Conservation (phyloP, 2,797 vertebrate species). For the Hoplostethus mediterraneus region DNA sequence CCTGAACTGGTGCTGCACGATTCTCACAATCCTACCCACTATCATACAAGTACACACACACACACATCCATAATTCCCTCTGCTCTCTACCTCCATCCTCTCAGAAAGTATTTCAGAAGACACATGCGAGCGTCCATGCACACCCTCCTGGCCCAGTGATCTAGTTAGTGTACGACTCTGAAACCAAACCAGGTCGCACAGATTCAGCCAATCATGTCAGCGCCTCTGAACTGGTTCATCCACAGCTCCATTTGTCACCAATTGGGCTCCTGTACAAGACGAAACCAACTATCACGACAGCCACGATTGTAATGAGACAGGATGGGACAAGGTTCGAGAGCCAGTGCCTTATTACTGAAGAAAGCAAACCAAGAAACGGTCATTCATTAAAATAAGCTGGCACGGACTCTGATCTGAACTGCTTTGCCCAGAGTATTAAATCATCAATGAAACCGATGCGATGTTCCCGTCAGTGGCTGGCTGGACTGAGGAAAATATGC, state of each 20-base stretch:
- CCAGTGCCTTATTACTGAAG: background rate
- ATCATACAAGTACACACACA: background rate
- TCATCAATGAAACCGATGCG: too few relatives aligned
- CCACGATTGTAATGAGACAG: background rate
- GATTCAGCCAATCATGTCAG: slow-evolving; percentile 50
- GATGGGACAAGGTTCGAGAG: background rate
- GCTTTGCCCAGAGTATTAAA: too few relatives aligned
- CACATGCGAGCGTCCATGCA: background rate
- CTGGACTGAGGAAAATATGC: too few relatives aligned
- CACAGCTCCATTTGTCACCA: background rate
- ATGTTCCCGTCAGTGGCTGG: too few relatives aligned
- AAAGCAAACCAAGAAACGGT: too few relatives aligned
- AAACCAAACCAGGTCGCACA: slow-evolving; percentile 74
- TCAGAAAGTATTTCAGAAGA: slow-evolving; percentile 1
- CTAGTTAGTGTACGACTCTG: slow-evolving; percentile 52
- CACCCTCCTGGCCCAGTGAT: slow-evolving; percentile 43
- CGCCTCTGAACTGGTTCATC: slow-evolving; percentile 68
- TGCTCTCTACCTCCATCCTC: slow-evolving; percentile 3
- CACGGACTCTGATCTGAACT: too few relatives aligned
- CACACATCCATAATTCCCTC: background rate
- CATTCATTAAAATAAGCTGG: too few relatives aligned
- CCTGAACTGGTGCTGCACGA: background rate
- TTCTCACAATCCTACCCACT: background rate
- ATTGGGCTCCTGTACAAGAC: background rate
- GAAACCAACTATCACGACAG: background rate